phyloP scores from a whole-genome alignment of 2,888 invertebrate genomes.

The Anaspis maculata region DNA sequence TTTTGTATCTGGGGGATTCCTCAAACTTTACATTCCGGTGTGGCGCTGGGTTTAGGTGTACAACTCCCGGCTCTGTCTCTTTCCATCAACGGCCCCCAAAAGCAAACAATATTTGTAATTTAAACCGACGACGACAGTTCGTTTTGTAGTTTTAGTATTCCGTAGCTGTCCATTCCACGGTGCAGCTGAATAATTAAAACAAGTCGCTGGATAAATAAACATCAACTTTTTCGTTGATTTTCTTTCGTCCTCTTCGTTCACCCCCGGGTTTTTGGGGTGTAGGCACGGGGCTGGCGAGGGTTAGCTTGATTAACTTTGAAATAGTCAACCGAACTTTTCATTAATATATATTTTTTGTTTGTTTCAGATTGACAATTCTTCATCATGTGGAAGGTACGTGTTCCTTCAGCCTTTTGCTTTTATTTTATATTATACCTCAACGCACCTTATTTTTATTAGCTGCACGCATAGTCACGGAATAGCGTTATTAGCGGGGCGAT shows the following conservation, averaged over 20 bases:
- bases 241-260: constrained; percentile 6
- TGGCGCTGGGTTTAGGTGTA: too few species aligned
- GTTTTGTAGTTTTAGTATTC: constrained; percentile 18
- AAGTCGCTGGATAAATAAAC: constrained; percentile 19
- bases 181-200: constrained; percentile 19
- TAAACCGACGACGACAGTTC: constrained; percentile 17
- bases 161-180: constrained; percentile 8
- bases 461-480: too few species aligned
- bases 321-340: too few species aligned
- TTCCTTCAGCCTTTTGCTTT: too few species aligned
- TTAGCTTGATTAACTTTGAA: too few species aligned
- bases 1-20: constrained; percentile 15
- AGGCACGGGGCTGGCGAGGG: too few species aligned
- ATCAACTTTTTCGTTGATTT: constrained; percentile 14
- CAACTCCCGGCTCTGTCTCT: constrained; percentile 10
- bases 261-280: too few species aligned
- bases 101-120: constrained; percentile 22
- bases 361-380: constrained; percentile 16
- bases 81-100: constrained; percentile 5
- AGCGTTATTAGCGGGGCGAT: too few species aligned
- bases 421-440: too few species aligned
- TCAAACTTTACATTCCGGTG: too few species aligned
- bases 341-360: constrained; percentile 15
- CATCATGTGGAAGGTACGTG: constrained; percentile 22
- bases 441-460: too few species aligned